phyloP scores from a whole-genome alignment of 2,113 vertebrate genomes.

The Ibidorhyncha struthersii region DNA sequence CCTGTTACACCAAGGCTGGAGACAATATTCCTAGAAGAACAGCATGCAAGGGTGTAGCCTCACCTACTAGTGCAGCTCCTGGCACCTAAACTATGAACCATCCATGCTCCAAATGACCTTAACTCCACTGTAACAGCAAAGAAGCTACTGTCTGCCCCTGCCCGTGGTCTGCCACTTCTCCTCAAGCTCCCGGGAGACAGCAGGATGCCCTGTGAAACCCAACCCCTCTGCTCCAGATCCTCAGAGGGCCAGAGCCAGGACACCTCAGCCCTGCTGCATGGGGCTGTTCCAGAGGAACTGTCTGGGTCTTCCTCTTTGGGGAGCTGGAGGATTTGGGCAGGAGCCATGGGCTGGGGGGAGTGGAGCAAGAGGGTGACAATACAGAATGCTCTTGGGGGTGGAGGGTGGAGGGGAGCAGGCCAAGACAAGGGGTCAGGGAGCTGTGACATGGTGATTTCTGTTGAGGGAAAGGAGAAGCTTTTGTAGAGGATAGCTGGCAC shows the following conservation, averaged over 20 bases:
- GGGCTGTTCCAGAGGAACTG: background rate
- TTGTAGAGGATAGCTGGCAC: background rate
- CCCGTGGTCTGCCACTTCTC: background rate
- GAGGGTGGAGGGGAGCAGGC: background rate
- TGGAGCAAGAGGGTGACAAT: fast-evolving
- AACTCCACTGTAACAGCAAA: background rate
- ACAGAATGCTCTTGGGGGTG: fast-evolving
- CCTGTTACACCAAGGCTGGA: background rate
- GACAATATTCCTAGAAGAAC: background rate
- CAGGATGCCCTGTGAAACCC: background rate
- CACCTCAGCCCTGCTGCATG: fast-evolving
- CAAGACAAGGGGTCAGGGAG: background rate
- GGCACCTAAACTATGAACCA: background rate
- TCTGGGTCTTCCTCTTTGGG: fast-evolving
- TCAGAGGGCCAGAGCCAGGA: fast-evolving
- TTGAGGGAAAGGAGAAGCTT: background rate
- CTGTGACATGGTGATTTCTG: fast-evolving
- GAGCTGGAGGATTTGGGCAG: background rate
- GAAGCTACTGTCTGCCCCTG: background rate
- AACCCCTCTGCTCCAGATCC: background rate
- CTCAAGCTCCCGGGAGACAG: background rate
- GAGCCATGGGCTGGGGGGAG: background rate
- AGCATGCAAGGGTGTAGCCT: fast-evolving
- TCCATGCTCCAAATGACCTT: background rate
- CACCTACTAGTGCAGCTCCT: background rate